Conservation (phyloP, 2,888 invertebrate genomes). For the Pachydiplax longipennis region DNA sequence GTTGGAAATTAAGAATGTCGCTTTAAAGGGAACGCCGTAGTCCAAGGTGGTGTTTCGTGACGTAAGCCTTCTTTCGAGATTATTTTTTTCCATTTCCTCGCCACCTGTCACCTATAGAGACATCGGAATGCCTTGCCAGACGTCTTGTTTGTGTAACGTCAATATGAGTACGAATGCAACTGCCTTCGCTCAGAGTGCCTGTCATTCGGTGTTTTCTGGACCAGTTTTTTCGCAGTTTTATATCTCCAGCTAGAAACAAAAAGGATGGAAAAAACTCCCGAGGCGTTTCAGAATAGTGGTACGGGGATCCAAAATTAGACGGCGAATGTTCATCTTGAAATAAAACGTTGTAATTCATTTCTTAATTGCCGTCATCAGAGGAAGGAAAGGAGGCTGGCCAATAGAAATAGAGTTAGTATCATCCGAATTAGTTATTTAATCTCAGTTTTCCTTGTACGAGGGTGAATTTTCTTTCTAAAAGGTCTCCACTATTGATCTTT, state of each 20-base stretch:
- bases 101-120: neutral
- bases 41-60: neutral
- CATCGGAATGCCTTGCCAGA: neutral
- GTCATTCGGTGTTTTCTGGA: neutral
- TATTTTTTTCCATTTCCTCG: neutral
- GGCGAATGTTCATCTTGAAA: neutral
- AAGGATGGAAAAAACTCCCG: neutral
- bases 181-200: neutral
- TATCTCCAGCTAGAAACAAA: neutral
- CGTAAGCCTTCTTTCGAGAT: neutral
- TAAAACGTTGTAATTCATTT: neutral
- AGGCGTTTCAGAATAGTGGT: conserved; percentile 9
- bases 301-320: neutral
- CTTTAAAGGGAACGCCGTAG: neutral
- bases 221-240: neutral
- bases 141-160: conserved; percentile 25
- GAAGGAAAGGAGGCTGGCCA: too few relatives aligned
- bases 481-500: too few relatives aligned
- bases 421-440: too few relatives aligned
- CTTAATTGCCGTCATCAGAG: neutral
- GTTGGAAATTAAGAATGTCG: too few relatives aligned
- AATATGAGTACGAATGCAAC: neutral
- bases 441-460: too few relatives aligned
- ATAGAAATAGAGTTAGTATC: too few relatives aligned
- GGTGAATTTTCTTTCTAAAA: too few relatives aligned